Evolutionary conservation across 1,140 invertebrate species (phyloP), one percentile per base, ranked within the genome.

Genomic region (Drosophila ohnishii): DNA sequence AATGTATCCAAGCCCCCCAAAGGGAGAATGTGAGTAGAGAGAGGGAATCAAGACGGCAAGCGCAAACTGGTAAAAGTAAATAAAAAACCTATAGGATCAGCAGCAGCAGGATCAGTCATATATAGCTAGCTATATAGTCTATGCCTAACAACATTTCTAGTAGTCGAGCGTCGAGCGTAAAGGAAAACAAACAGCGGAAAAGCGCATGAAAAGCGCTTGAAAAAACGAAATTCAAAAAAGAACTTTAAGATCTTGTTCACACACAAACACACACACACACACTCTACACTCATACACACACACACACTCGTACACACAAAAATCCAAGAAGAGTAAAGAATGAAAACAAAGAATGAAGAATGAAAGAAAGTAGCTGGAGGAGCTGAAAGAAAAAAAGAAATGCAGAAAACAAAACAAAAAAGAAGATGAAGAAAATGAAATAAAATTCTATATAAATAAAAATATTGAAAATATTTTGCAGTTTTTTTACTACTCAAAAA

Each of bases 261-360:
- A 78, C 37, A 71, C 25, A 50, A 14, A 56, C 44, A 63, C 22
- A 56, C 11, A 56, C 22, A 45, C 37, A 51, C 19, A 53, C 30
- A 57, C 7, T 32, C 30, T 40, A 8, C 39, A 40, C 39, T 16
- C 35, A 56, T 22, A 30, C 47, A 30, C 25, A 72, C 51, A 69
- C 30, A 62, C 56, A 75, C 92, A 94, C 93, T 93, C 61, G 75
- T 50, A 84, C 45, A 64, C 34, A 77, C 55, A 53, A 94, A 53
- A 94, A 94, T 93, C 94, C 93, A 75, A 77, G 78, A 63, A 64
- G 78, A 78, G 62, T 73, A 63, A 63, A 65, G 60, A 62, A 69
- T 77, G 61, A 70, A 44, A 35, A 53, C 50, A 35, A 63, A 64
- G 75, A 77, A 59, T 73, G 60, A 60, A 62, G 56, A 62, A 69